Evolutionary conservation across 2,888 invertebrate genomes (phyloP), one percentile per base, ranked within the genome.

Genomic region (Coenonympha glycerion): DNA sequence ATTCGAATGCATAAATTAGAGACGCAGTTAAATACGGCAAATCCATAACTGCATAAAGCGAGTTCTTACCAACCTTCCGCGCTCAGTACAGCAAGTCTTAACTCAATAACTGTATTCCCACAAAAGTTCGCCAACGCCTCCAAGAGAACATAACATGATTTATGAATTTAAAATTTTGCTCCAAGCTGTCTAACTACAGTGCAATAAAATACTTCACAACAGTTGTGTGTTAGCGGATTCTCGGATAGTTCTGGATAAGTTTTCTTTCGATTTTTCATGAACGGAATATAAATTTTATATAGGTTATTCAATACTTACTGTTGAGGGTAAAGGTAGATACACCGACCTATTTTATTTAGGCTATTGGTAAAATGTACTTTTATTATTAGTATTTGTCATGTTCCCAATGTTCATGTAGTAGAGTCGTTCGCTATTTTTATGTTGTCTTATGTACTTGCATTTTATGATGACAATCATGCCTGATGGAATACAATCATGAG

Each of bases 61-160:
- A 47, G 49, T 50, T 53, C 53, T 50, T 47, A 22, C 41, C 40
- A 52, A 45, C 46, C 49, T 28, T 44, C 55, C 41, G 52, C 50
- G 48, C 46, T 52, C 52, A 48, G 49, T 58, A 51, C 47, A 45
- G 44, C 52, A 46, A 58, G 54, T 58, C 52, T 50, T 53, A 58
- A 58, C 58, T 58, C 56, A 56, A 54, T 58, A 59, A 55, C 57
- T 55, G 46, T 56, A 44, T 59, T 57, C 52, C 56, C 53, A 52
- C 55, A 53, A 59, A 60, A 59, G 54, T 60, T 57, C 47, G 44
- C 47, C 59, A 52, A 54, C 57, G 56, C 53, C 55, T 52, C 51
- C 54, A 50, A 48, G 54, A 56, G 54, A 55, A 54, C 47, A 47
- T 55, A 58, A 55, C 54, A 58, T 56, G 56, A 56, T 56, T 58